Evolutionary conservation across 2,797 vertebrate species (phyloP), one percentile per base, ranked within the genome.

Genomic region (Aldrovandia affinis): DNA sequence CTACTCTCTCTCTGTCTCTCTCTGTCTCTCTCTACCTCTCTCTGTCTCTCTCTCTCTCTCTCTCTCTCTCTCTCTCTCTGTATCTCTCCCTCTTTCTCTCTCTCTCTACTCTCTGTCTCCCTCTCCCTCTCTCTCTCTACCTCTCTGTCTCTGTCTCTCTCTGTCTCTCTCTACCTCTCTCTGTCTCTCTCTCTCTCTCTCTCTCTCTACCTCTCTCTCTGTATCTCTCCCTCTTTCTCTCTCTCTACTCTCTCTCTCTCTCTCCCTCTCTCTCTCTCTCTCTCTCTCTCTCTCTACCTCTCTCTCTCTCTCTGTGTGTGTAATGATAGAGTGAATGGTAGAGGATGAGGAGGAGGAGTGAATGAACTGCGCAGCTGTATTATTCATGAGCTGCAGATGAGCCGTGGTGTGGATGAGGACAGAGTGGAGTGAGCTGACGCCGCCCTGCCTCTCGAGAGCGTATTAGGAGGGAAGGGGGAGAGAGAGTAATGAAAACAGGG

Each of bases 101-200:
- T 88, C 81, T 86, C 87, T 84, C 83, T 85, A n/a, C 44, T 88
- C 90, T 89, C 81, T 88, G 85, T 88, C 86, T 86, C 84, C n/a
- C n/a, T 86, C 87, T 82, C 88, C 70, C 86, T 83, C 88, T 85
- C 86, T 80, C n/a, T 30, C 88, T 87, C 86, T 88, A n/a, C n/a
- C n/a, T n/a, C n/a, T n/a, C n/a, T n/a, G n/a, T n/a, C n/a, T n/a
- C n/a, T n/a, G n/a, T n/a, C 88, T 86, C 86, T 85, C 87, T 82
- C 88, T 77, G 86, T 83, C 87, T 86, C 87, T 80, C 61, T 30
- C 61, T 65, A 25, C 57, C 25, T 73, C 68, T 18, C 36, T 73
- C 33, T 8, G 1, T 75, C 36, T 22, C 30, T n/a, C 2, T n/a
- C 78, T 63, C 78, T 55, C 79, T n/a, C 85, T 83, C 50, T 85